Base-by-base conservation (phyloP, 2,797 vertebrate species). In the Aldrovandia affinis region DNA sequence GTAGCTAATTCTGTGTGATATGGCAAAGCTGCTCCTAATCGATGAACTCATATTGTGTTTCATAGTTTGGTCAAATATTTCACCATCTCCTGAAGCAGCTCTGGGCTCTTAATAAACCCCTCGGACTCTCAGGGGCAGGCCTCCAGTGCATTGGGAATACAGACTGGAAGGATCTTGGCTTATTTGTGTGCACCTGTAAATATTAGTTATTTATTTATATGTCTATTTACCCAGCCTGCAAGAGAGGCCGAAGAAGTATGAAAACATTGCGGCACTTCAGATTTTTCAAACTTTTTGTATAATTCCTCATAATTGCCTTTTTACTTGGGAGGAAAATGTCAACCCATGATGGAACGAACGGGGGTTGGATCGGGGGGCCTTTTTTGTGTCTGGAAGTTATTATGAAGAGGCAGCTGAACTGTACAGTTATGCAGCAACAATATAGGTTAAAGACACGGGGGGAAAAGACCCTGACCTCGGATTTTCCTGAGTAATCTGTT, bases 41-140 rank as follows among this genome's bases (percentile, higher is more conserved):
- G 92, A 96, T 96, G 91, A 92, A 89, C 87, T 90, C 92, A 94
- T 95, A 95, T 95, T 96, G 94, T 92, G 91, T 95, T 93, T 94
- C 91, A 80, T 83, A 86, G 90, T 94, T 94, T 93, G 91, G 93
- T 94, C 93, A 93, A 93, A 95, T 94, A 94, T 94, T 91, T 94
- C 93, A 92, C 92, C 85, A 88, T 87, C 81, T 90, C 85, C 86
- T 89, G 84, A 86, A 90, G 30, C 80, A 65, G 93, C 94, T 91
- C 89, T 90, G 91, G 95, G 95, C 94, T 91, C 88, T 94, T 95
- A 95, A 95, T 95, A 95, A 96, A 91, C 93, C 89, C 90, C 78
- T 88, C 87, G 83, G 86, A 78, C 91, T 94, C 95, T 94, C 94
- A 89, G 30, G 91, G 93, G 94, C 89, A 7, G 36, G 78, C 81